These are phyloP conservation scores for Sinocyclocheilus grahami DNA, from an alignment of 2,113 vertebrate species.

Conservation along the genomic window DNA sequence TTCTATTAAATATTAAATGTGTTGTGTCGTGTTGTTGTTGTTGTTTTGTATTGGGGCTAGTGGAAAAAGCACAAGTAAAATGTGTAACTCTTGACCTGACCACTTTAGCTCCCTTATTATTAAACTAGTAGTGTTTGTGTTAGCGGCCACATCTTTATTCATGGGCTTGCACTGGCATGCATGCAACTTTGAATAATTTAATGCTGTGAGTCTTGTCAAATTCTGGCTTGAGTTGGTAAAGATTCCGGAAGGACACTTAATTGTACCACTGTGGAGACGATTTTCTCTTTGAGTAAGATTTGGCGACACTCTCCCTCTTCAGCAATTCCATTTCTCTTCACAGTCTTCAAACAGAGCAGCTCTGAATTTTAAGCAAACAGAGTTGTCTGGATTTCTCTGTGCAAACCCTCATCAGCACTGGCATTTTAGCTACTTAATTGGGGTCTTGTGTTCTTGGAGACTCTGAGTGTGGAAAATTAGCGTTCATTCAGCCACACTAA, in stretches of 20 bases:
- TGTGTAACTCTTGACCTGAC: background rate
- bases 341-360: background rate
- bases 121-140: background rate
- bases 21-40: too few species aligned
- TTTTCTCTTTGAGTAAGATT: background rate
- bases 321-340: background rate
- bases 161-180: background rate
- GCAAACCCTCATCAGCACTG: background rate
- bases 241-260: background rate
- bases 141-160: background rate
- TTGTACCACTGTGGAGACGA: background rate
- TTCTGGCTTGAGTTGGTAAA: background rate
- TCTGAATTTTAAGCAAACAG: conserved; percentile 2
- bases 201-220: background rate
- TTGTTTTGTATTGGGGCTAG: too few species aligned
- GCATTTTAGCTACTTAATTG: conserved; percentile 9
- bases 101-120: background rate
- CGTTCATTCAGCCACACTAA: background rate
- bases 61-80: background rate
- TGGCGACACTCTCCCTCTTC: background rate
- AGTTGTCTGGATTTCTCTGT: background rate
- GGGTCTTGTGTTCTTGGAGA: background rate
- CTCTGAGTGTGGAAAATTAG: background rate
- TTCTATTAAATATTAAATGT: too few species aligned
- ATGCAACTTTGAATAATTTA: background rate